phyloP scores from a whole-genome alignment of 2,797 vertebrate genomes.

The Neosilurus hyrtlii region DNA sequence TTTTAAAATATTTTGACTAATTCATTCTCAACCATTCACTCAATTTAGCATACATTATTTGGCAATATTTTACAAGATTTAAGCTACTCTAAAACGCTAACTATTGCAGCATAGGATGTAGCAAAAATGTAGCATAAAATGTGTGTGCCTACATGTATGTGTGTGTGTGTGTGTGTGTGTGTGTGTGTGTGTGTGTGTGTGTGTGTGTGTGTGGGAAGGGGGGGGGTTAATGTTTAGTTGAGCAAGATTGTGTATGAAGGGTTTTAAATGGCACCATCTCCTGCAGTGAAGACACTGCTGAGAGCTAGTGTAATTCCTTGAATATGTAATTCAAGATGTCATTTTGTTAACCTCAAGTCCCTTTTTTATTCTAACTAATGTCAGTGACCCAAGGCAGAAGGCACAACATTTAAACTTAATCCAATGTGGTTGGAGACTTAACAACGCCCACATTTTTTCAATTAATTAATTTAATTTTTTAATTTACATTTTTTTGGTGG shows the following conservation, averaged over 20 bases:
- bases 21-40: neutral
- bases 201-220: neutral
- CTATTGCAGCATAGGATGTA: neutral
- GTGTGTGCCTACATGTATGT: neutral
- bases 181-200: neutral
- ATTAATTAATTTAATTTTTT: neutral
- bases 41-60: neutral
- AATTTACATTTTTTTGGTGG: too few species aligned
- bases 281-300: slow-evolving; percentile 31
- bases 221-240: neutral
- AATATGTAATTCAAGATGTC: slow-evolving; percentile 4
- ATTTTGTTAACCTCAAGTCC: slow-evolving; percentile 35
- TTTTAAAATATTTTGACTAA: neutral
- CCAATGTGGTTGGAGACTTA: neutral
- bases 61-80: neutral
- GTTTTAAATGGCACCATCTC: slow-evolving; percentile 31
- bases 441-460: slow-evolving; percentile 6
- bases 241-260: slow-evolving; percentile 14
- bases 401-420: neutral
- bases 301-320: slow-evolving; percentile 7
- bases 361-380: slow-evolving; percentile 17
- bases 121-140: too few species aligned
- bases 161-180: neutral
- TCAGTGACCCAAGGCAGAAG: neutral
- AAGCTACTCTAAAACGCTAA: neutral